Conservation (phyloP, 2,888 invertebrate species). For the Malachius bipustulatus region DNA sequence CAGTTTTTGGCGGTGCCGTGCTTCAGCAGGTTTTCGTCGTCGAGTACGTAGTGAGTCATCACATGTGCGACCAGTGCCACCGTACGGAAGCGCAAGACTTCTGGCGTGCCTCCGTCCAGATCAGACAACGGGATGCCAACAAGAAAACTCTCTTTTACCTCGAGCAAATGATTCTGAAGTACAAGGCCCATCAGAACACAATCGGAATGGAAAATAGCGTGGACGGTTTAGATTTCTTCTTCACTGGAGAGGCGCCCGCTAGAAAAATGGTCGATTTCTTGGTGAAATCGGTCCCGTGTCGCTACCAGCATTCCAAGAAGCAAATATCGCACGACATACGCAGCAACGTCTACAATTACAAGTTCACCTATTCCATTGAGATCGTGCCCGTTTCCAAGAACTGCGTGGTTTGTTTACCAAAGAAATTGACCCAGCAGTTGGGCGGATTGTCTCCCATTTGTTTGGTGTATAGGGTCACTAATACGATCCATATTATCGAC, state of each 20-base stretch:
- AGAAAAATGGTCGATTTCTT: constrained; percentile 94
- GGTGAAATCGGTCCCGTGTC: constrained; percentile 73
- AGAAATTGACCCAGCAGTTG: constrained; percentile 71
- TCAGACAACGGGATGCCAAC: constrained; percentile 77
- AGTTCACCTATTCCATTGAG: constrained; percentile 87
- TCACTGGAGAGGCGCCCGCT: constrained; percentile 76
- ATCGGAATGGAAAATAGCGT: no score
- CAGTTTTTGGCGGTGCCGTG: constrained; percentile 81
- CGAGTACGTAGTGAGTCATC: constrained; percentile 80
- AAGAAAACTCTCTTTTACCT: constrained; percentile 96
- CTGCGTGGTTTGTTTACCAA: constrained; percentile 80
- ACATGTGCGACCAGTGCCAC: constrained; percentile 97
- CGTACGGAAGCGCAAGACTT: constrained; percentile 94
- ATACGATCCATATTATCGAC: constrained; percentile 85
- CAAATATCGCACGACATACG: constrained; percentile 95
- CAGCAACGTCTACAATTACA: constrained; percentile 93
- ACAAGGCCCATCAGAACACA: constrained; percentile 82
- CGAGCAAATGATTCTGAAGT: constrained; percentile 93
- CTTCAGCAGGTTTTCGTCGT: constrained; percentile 93
- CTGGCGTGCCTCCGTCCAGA: constrained; percentile 89
- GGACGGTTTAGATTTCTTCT: constrained; percentile 96
- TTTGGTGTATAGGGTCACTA: constrained; percentile 79
- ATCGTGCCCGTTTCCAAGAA: constrained; percentile 94
- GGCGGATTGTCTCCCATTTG: constrained; percentile 84
- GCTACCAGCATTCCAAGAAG: constrained; percentile 83